Evolutionary conservation across 2,113 vertebrate species (phyloP).

Genomic region (Phoxinus phoxinus): DNA sequence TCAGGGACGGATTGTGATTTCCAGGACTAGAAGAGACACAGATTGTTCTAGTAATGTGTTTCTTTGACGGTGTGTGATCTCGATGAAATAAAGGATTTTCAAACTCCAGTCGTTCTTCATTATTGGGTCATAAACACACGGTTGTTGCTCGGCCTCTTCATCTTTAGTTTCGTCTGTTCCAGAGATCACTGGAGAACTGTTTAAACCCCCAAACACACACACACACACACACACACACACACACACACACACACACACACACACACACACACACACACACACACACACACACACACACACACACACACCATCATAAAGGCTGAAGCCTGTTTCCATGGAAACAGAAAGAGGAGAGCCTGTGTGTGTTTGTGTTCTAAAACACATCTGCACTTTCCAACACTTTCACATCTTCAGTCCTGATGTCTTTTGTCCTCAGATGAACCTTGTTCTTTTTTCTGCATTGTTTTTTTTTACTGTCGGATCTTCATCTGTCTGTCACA

Average conservation of each 20-base stretch:
- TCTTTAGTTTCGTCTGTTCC: not conserved
- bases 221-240: slow-evolving; percentile 3
- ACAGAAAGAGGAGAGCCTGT: slow-evolving; percentile 18
- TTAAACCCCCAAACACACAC: slow-evolving; percentile 16
- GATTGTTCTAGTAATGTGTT: too few species aligned
- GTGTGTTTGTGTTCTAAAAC: not conserved
- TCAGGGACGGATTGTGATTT: not conserved
- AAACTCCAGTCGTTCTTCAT: not conserved
- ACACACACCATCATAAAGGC: not conserved
- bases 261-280: not conserved
- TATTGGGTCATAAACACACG: not conserved
- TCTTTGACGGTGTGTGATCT: not conserved
- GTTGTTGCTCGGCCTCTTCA: not conserved
- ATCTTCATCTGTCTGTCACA: not conserved
- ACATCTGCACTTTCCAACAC: slow-evolving; percentile 18
- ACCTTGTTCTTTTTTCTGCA: not conserved
- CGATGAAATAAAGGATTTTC: not conserved
- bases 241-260: slow-evolving; percentile 22
- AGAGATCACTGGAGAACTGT: slow-evolving; percentile 25
- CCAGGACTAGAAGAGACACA: not conserved
- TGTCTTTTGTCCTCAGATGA: not conserved
- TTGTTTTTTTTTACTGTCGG: not conserved
- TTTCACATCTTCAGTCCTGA: slow-evolving; percentile 1
- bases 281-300: not conserved
- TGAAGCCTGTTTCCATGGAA: slow-evolving; percentile 56